phyloP scores from a whole-genome alignment of 2,113 vertebrate genomes.

The Haliaeetus leucogaster region DNA sequence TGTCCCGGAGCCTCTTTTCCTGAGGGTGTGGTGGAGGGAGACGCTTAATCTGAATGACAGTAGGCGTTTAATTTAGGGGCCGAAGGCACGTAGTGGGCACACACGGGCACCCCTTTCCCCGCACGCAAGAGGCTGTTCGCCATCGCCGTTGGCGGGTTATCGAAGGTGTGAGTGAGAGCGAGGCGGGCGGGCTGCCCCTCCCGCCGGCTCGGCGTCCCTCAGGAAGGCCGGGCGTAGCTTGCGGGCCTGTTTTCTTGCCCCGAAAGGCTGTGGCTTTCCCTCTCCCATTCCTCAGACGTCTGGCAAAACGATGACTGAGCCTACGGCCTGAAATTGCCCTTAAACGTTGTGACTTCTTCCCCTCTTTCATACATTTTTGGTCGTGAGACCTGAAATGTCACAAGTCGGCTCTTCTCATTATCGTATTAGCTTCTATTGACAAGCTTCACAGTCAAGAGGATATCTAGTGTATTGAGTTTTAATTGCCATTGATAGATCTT shows the following conservation, averaged over 20 bases:
- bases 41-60: fast-evolving
- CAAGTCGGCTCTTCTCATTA: not conserved
- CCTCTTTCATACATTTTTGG: not conserved
- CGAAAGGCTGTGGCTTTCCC: not conserved
- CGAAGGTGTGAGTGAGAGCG: fast-evolving
- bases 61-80: fast-evolving
- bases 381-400: not conserved
- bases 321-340: not conserved
- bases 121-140: fast-evolving
- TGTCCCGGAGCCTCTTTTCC: no score
- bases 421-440: not conserved
- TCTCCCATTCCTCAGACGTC: fast-evolving
- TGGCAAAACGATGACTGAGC: not conserved
- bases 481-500: not conserved
- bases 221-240: fast-evolving
- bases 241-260: fast-evolving
- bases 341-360: not conserved
- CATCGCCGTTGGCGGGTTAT: fast-evolving
- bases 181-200: not conserved
- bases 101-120: fast-evolving
- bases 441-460: not conserved
- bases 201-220: fast-evolving
- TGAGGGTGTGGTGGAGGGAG: not conserved
- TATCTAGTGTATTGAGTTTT: not conserved
- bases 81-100: fast-evolving